A percentile compares a stretch with the other conserved stretches of the same genome.
Evolutionary conservation across 2,888 invertebrate species (phyloP).

Genomic region (Cantharis nigra): DNA sequence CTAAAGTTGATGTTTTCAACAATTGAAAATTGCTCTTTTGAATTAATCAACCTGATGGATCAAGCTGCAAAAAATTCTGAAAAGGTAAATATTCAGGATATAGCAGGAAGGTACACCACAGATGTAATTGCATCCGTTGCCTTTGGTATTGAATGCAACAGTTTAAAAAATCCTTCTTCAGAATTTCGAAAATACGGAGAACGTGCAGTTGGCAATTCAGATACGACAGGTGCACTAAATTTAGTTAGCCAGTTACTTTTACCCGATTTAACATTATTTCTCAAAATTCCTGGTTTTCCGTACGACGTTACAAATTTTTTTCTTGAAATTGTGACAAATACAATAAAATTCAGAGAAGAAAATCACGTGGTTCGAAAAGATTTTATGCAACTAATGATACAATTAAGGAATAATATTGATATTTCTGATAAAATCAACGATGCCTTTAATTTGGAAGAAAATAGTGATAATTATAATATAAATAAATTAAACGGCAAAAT

Average conservation of each 20-base stretch:
- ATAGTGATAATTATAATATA: neutral
- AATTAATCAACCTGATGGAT: too few relatives aligned
- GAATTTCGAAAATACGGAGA: neutral
- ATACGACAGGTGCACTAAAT: neutral
- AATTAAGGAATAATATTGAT: neutral
- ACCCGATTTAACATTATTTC: neutral
- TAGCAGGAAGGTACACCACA: too few relatives aligned
- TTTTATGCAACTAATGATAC: neutral
- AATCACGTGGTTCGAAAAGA: neutral
- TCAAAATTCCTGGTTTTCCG: neutral
- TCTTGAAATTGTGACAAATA: neutral
- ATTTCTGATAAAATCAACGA: neutral
- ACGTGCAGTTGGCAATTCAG: neutral
- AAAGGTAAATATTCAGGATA: too few relatives aligned
- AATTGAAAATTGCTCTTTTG: constrained; percentile 33
- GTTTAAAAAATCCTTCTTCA: too few relatives aligned
- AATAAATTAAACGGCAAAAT: neutral
- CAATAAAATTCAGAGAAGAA: neutral
- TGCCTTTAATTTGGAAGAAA: neutral
- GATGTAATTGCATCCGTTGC: too few relatives aligned
- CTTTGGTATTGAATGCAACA: too few relatives aligned
- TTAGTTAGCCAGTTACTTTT: neutral
- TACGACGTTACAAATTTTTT: neutral
- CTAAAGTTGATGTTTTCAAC: constrained; percentile 54
- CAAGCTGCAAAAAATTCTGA: too few relatives aligned